phyloP scores from a whole-genome alignment of 1,140 invertebrate genomes.

The Conus betulinus region DNA sequence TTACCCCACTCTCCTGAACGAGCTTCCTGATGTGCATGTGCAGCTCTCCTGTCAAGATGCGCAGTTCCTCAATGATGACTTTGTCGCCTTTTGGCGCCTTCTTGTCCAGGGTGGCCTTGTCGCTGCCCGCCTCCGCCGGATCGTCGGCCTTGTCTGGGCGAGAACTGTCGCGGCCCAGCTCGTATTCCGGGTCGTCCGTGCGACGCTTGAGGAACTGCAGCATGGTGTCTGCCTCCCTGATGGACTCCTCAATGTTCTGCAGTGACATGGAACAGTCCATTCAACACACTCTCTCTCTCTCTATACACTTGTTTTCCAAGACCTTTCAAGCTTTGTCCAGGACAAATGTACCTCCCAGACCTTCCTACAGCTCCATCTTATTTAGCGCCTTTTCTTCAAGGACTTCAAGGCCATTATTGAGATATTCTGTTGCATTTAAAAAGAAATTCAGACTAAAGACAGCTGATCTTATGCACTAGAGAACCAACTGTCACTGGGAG shows the following conservation, averaged over 20 bases:
- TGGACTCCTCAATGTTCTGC: conserved; percentile 49
- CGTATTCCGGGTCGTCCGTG: conserved; percentile 33
- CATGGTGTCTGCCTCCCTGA: conserved; percentile 57
- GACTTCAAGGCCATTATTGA: too few relatives aligned
- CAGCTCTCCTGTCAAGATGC: conserved; percentile 50
- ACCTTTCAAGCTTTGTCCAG: too few relatives aligned
- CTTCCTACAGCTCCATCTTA: too few relatives aligned
- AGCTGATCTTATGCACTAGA: too few relatives aligned
- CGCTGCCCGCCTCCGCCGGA: neutral
- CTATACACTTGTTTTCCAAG: too few relatives aligned
- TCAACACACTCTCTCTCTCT: too few relatives aligned
- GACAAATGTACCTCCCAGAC: too few relatives aligned
- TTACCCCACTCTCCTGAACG: conserved; percentile 52
- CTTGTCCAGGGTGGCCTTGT: neutral
- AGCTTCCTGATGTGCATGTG: conserved; percentile 50
- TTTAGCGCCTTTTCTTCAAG: too few relatives aligned
- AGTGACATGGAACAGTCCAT: neutral
- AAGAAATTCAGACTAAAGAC: too few relatives aligned
- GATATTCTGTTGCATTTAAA: too few relatives aligned
- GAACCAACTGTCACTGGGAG: too few relatives aligned
- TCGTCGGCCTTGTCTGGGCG: neutral
- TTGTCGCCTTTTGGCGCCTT: conserved; percentile 51
- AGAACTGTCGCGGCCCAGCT: neutral
- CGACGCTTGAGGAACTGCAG: conserved; percentile 46
- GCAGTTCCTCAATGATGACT: conserved; percentile 52